Conservation (phyloP, 1,140 invertebrate genomes). For the Pinna nobilis region DNA sequence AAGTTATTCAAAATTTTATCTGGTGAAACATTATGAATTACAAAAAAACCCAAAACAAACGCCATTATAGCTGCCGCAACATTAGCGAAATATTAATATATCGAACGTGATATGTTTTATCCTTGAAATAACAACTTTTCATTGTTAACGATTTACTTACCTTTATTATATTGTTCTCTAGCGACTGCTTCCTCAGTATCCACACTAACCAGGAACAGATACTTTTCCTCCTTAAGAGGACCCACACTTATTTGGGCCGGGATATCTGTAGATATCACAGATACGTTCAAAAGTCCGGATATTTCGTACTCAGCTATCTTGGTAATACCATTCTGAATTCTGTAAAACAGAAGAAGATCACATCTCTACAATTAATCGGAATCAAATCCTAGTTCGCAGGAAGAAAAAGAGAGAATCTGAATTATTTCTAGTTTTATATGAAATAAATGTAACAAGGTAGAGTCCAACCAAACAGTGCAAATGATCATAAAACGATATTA, state of each 20-base stretch:
- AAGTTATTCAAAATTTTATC: no score
- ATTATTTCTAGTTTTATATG: not conserved
- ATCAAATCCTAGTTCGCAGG: not conserved
- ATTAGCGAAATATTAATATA: no score
- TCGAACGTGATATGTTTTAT: no score
- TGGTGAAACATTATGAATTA: no score
- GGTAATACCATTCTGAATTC: constrained; percentile 45
- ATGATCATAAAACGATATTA: no score
- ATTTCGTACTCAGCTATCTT: constrained; percentile 45
- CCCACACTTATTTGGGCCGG: constrained; percentile 26
- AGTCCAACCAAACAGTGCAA: no score
- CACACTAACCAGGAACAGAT: constrained; percentile 38
- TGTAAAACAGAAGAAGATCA: constrained; percentile 23
- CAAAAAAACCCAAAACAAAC: no score
- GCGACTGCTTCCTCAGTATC: not conserved
- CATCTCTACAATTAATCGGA: constrained; percentile 1
- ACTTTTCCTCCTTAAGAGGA: not conserved
- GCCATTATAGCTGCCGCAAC: no score
- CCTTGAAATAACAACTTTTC: not conserved
- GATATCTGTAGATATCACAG: constrained; percentile 49
- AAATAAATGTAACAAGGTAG: no score
- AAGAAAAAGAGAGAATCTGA: not conserved
- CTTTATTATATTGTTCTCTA: constrained; percentile 21
- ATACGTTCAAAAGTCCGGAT: constrained; percentile 16
- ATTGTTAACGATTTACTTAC: constrained; percentile 9